Conservation (phyloP, 2,888 invertebrate species). For the Scaptomyza flava region DNA sequence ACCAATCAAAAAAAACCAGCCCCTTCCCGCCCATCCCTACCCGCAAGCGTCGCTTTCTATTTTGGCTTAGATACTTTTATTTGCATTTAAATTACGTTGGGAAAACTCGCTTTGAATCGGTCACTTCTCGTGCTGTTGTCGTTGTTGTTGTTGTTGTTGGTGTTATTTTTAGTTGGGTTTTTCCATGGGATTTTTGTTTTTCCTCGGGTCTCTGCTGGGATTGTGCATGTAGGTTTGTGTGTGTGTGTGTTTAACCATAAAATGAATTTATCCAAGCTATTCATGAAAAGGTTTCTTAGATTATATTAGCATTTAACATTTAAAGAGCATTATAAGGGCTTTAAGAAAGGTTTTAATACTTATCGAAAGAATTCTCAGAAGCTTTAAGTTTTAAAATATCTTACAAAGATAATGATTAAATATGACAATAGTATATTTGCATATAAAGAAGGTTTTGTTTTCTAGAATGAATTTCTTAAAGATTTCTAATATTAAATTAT, state of each 20-base stretch:
- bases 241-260: conserved; percentile 15
- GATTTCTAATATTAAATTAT: too few relatives aligned
- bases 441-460: too few relatives aligned
- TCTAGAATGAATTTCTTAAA: too few relatives aligned
- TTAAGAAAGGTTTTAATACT: not conserved
- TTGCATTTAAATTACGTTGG: conserved; percentile 76
- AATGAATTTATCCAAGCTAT: conserved; percentile 13
- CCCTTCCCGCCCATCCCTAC: conserved; percentile 44
- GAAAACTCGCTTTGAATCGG: conserved; percentile 46
- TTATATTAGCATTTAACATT: not conserved
- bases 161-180: conserved; percentile 38
- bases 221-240: not conserved
- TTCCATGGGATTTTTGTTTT: conserved; percentile 33
- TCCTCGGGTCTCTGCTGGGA: conserved; percentile 45
- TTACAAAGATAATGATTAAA: not conserved
- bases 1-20: conserved; percentile 72
- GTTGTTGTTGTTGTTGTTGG: conserved; percentile 33
- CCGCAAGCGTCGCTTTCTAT: conserved; percentile 43
- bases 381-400: not conserved
- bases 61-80: conserved; percentile 64
- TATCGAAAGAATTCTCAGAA: not conserved
- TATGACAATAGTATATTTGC: not conserved
- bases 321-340: not conserved
- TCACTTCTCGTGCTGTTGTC: conserved; percentile 41
- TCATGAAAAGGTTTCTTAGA: not conserved